phyloP scores from a whole-genome alignment of 1,140 invertebrate genomes.

The Heliconius hermathena region DNA sequence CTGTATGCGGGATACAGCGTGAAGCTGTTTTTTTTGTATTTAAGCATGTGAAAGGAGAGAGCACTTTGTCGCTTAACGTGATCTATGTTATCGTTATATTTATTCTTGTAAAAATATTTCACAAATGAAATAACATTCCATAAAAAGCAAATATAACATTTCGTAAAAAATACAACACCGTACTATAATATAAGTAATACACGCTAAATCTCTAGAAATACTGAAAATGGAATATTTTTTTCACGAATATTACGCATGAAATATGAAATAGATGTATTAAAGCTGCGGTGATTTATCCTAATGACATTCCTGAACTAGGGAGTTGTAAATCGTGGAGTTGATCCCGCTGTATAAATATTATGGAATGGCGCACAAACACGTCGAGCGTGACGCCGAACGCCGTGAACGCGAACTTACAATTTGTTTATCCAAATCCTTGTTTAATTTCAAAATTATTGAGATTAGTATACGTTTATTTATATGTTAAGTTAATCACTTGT shows the following conservation, averaged over 20 bases:
- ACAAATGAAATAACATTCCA: background rate
- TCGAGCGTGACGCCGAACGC: slow-evolving; percentile 26
- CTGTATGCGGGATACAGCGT: no score
- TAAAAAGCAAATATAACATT: background rate
- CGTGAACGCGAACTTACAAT: slow-evolving; percentile 53
- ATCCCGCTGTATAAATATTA: slow-evolving; percentile 69
- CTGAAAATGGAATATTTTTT: slow-evolving; percentile 42
- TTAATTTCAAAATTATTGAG: slow-evolving; percentile 57
- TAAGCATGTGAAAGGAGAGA: no score
- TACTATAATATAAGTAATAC: background rate
- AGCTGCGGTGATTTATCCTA: slow-evolving; percentile 56
- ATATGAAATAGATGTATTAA: slow-evolving; percentile 46
- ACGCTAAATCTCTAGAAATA: background rate
- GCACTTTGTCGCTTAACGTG: no score
- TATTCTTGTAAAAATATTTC: no score
- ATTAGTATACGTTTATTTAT: slow-evolving; percentile 40
- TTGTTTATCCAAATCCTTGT: slow-evolving; percentile 47
- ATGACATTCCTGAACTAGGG: slow-evolving; percentile 54
- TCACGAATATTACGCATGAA: slow-evolving; percentile 38
- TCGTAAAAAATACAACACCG: slow-evolving; percentile 5
- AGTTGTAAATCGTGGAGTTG: slow-evolving; percentile 55
- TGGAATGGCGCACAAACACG: slow-evolving; percentile 41
- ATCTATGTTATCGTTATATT: no score
- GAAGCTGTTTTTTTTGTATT: no score
- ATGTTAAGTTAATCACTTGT: slow-evolving; percentile 11